Evolutionary conservation across 2,888 invertebrate species (phyloP).

Genomic region (Tholera decimalis): DNA sequence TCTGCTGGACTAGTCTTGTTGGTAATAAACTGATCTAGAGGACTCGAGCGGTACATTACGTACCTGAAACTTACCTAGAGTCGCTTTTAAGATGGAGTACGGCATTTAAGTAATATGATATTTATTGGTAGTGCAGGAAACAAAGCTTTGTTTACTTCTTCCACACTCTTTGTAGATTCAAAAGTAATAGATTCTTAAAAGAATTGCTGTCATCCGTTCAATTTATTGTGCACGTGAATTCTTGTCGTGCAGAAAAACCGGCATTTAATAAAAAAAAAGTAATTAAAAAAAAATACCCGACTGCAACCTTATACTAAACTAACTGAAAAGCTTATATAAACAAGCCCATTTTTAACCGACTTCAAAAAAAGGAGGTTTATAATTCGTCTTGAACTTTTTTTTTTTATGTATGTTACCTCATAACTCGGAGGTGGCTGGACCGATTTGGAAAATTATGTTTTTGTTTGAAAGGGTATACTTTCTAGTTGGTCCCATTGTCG

Average conservation of each 20-base stretch:
- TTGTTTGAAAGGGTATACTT: too few species aligned
- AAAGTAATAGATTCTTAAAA: conserved; percentile 2
- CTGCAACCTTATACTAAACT: too few species aligned
- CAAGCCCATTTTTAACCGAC: too few species aligned
- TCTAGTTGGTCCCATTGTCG: too few species aligned
- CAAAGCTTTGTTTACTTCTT: not conserved
- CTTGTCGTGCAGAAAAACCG: not conserved
- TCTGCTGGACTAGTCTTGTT: conserved; percentile 1
- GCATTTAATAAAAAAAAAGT: too few species aligned
- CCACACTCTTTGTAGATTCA: not conserved
- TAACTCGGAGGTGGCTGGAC: too few species aligned
- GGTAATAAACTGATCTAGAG: conserved; percentile 13
- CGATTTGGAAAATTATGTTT: too few species aligned
- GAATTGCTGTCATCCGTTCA: not conserved
- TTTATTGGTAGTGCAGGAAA: conserved; percentile 2
- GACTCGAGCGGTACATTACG: not conserved
- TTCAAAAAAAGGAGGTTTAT: too few species aligned
- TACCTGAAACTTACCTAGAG: not conserved
- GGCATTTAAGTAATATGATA: conserved; percentile 5
- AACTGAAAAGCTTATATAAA: too few species aligned
- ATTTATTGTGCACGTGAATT: not conserved
- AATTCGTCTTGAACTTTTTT: too few species aligned
- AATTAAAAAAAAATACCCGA: too few species aligned
- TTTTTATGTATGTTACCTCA: too few species aligned
- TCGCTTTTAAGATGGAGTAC: not conserved